These are phyloP conservation scores for Loriculus beryllinus DNA, from an alignment of 2,797 vertebrate genomes.

Conservation along the genomic window DNA sequence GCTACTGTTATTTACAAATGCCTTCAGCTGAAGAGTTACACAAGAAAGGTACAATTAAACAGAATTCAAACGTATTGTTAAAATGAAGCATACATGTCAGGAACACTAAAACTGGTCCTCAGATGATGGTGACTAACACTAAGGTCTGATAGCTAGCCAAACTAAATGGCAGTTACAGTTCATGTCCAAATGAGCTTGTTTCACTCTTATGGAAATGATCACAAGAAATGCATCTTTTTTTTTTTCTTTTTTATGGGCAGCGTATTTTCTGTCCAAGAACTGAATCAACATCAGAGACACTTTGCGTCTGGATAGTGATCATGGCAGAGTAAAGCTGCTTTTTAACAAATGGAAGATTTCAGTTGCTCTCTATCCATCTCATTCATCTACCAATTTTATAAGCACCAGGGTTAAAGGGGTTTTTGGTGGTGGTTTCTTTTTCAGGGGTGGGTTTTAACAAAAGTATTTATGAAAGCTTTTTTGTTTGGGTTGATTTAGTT, in stretches of 20 bases:
- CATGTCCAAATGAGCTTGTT: not conserved
- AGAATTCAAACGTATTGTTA: not conserved
- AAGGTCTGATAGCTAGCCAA: not conserved
- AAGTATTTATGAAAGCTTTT: not conserved
- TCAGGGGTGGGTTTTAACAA: not conserved
- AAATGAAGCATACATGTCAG: not conserved
- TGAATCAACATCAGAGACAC: slow-evolving; percentile 15
- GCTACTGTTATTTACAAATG: not conserved
- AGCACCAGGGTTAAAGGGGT: accelerated
- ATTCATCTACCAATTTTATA: not conserved
- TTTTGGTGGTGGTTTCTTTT: not conserved
- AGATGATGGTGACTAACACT: slow-evolving; percentile 33
- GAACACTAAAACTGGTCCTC: not conserved
- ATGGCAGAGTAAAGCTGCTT: not conserved
- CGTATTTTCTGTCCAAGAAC: not conserved
- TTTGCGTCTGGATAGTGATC: not conserved
- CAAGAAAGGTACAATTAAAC: not conserved
- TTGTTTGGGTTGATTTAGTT: not conserved
- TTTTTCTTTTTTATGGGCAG: not conserved
- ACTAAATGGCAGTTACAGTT: not conserved
- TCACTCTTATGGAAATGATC: slow-evolving; percentile 4
- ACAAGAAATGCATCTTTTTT: not conserved
- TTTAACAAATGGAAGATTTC: not conserved
- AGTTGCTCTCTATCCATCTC: not conserved
- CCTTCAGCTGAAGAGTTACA: not conserved